Evolutionary conservation across 2,113 vertebrate species (phyloP), one percentile per base, ranked within the genome.

Genomic region (Clarias macrocephalus): DNA sequence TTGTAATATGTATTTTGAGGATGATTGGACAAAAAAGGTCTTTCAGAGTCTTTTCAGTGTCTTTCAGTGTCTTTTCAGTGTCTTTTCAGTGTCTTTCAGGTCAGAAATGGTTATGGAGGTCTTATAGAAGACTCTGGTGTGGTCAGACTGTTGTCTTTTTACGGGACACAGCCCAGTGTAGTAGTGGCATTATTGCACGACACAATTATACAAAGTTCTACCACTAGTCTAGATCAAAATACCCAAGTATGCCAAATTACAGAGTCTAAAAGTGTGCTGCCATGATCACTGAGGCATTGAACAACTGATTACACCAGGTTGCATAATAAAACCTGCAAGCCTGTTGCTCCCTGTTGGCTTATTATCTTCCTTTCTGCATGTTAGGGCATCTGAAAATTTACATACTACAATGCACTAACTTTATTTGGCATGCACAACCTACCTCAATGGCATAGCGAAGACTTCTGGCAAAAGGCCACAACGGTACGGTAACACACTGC

Each of bases 321-420:
- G 73, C 73, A 77, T 77, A 85, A 77, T 85, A 77, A 77, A 79
- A 63, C 42, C 73, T 56, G 59, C n/a, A 66, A 30, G 84, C 37
- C 60, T 85, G 60, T 79, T 65, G 84, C 73, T 72, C 75, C 84
- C 42, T 54, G 42, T 57, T 52, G 75, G 60, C 37, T 63, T 48
- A 77, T 76, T 85, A 77, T 79, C 73, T 79, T 86, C 42, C 79
- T 81, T 62, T 23, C 79, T 81, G 79, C 79, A 81, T 81, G 79
- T 81, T 81, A 57, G 79, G 57, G 79, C 57, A 25, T 42, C 57
- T 81, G 28, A 81, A 81, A 81, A 81, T 81, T 81, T 81, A 81
- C 79, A 81, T 62, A 80, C 28, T 23, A 60, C 79, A 48, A 48
- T 48, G 48, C 48, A 25, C 79, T 60, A 81, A 81, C 79, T 81